Evolutionary conservation across 2,797 vertebrate species (phyloP).

Genomic region (Bradypodion pumilum): DNA sequence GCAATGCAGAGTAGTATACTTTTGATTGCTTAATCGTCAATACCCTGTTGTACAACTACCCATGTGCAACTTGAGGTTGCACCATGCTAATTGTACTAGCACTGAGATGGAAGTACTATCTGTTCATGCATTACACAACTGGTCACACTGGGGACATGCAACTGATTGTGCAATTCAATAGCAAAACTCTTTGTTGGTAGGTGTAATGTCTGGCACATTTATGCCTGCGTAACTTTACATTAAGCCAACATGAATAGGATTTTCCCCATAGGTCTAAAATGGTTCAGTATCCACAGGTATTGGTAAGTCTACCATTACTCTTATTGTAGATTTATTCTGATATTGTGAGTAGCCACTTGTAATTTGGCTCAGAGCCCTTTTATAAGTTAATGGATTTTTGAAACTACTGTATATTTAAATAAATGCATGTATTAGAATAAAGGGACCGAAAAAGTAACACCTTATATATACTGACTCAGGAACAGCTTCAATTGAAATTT

Average conservation of each 20-base stretch:
- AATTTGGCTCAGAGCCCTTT: neutral
- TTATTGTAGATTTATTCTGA: fast-evolving
- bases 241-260: too few species aligned
- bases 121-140: too few species aligned
- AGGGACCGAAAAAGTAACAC: neutral
- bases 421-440: neutral
- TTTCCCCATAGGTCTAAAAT: neutral
- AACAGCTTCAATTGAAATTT: neutral
- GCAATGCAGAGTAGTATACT: fast-evolving
- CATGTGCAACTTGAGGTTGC: too few species aligned
- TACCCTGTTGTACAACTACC: too few species aligned
- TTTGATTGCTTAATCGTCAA: neutral
- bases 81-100: too few species aligned
- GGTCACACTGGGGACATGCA: too few species aligned
- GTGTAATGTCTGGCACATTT: too few species aligned
- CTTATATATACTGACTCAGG: neutral
- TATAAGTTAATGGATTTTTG: fast-evolving
- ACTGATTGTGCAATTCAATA: too few species aligned
- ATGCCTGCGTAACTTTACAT: too few species aligned
- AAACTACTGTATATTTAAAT: neutral
- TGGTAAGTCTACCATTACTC: fast-evolving
- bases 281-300: neutral
- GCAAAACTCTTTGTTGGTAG: too few species aligned
- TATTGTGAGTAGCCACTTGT: neutral
- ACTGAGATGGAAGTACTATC: too few species aligned